Evolutionary conservation across 2,797 vertebrate species (phyloP).

Genomic region (Myripristis murdjan): DNA sequence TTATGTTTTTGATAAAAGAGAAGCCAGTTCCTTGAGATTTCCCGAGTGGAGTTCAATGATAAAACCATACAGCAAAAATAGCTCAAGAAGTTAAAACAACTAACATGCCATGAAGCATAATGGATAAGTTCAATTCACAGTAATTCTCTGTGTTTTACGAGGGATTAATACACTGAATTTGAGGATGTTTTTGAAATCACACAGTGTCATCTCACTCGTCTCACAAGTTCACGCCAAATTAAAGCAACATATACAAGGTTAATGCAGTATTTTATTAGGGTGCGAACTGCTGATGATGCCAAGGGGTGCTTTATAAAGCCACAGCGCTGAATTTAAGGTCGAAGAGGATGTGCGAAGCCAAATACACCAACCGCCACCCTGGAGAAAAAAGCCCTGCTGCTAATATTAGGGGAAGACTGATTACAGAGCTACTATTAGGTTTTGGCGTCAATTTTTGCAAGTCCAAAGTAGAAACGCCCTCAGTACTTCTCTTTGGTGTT

Average conservation of each 20-base stretch:
- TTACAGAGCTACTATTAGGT: slow-evolving; percentile 78
- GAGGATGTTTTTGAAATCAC: slow-evolving; percentile 54
- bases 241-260: slow-evolving; percentile 44
- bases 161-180: slow-evolving; percentile 32
- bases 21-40: slow-evolving; percentile 58
- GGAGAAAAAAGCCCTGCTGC: slow-evolving; percentile 69
- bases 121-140: slow-evolving; percentile 52
- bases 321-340: slow-evolving; percentile 67
- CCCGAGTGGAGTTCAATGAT: slow-evolving; percentile 57
- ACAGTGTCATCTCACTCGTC: slow-evolving; percentile 28
- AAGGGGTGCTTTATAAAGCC: slow-evolving; percentile 65
- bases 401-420: slow-evolving; percentile 80
- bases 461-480: slow-evolving; percentile 79
- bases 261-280: slow-evolving; percentile 52
- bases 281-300: slow-evolving; percentile 61
- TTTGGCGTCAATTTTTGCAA: slow-evolving; percentile 66
- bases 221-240: slow-evolving; percentile 1
- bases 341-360: slow-evolving; percentile 69
- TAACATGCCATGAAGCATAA: slow-evolving; percentile 52
- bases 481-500: slow-evolving; percentile 76
- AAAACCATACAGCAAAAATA: slow-evolving; percentile 67
- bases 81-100: slow-evolving; percentile 54
- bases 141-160: slow-evolving; percentile 45
- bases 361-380: slow-evolving; percentile 71
- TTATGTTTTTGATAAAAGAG: slow-evolving; percentile 77